Evolutionary conservation across 2,113 vertebrate species (phyloP).

Genomic region (Otolemur garnettii): DNA sequence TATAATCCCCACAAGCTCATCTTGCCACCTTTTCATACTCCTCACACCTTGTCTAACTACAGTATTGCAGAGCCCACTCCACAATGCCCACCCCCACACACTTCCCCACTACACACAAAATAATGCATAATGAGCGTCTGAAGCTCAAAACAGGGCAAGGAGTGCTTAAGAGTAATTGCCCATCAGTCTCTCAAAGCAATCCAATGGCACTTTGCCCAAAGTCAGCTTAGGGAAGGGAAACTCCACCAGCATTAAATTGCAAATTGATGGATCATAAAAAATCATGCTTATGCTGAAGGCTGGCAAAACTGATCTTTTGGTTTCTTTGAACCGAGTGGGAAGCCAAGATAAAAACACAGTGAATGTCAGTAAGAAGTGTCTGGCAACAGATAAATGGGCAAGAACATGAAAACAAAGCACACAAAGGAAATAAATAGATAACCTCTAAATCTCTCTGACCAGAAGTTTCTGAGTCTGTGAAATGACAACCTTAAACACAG

Average conservation of each 20-base stretch:
- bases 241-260: conserved; percentile 65
- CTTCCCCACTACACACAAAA: background rate
- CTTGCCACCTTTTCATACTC: background rate
- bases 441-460: conserved; percentile 22
- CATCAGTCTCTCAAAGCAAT: conserved; percentile 58
- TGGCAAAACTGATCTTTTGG: conserved; percentile 49
- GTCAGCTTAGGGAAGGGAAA: conserved; percentile 59
- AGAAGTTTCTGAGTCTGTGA: conserved; percentile 43
- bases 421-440: conserved; percentile 30
- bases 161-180: conserved; percentile 48
- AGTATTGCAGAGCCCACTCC: background rate
- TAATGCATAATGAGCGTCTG: background rate
- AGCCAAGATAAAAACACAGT: conserved; percentile 59
- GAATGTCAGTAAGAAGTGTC: conserved; percentile 50
- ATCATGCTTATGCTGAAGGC: conserved; percentile 39
- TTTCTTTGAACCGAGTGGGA: conserved; percentile 61
- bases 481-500: conserved; percentile 22
- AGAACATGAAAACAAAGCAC: conserved; percentile 59
- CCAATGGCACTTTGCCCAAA: conserved; percentile 63
- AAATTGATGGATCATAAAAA: conserved; percentile 76
- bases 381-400: conserved; percentile 37
- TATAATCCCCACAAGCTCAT: background rate
- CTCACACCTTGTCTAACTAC: conserved; percentile 35
- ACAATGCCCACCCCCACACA: background rate
- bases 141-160: background rate